phyloP scores from a whole-genome alignment of 2,888 invertebrate genomes.

The Phragmatobia fuliginosa region DNA sequence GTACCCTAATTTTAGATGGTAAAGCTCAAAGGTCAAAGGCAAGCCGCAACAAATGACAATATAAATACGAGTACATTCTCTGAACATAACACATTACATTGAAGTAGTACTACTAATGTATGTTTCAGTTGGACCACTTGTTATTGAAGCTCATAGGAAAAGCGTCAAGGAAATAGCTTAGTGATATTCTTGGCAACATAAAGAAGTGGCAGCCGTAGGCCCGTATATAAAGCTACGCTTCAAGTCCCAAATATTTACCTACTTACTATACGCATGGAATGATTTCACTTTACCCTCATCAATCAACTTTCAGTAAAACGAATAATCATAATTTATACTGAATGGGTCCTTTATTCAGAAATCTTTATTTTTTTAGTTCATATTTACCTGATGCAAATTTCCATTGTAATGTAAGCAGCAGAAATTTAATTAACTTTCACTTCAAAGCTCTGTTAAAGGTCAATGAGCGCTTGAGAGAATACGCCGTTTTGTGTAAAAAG shows the following conservation, averaged over 20 bases:
- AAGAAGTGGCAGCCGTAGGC: slow-evolving; percentile 24
- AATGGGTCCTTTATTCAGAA: slow-evolving; percentile 30
- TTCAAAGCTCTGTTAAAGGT: slow-evolving; percentile 75
- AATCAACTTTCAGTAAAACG: slow-evolving; percentile 44
- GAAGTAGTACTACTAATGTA: slow-evolving; percentile 15
- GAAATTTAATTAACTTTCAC: slow-evolving; percentile 81
- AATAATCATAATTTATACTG: slow-evolving; percentile 48
- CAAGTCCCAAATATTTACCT: slow-evolving; percentile 36
- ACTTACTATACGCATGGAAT: slow-evolving; percentile 39
- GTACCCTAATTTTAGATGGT: neutral
- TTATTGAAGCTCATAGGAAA: slow-evolving; percentile 8
- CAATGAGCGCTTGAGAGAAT: slow-evolving; percentile 70
- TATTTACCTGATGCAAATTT: slow-evolving; percentile 70
- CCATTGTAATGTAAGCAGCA: slow-evolving; percentile 76
- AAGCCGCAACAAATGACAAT: neutral
- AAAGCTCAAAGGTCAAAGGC: slow-evolving; percentile 3
- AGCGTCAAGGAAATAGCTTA: slow-evolving; percentile 11
- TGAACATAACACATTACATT: slow-evolving; percentile 4
- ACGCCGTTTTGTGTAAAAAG: slow-evolving; percentile 73
- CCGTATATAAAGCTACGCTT: slow-evolving; percentile 22
- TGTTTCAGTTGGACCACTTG: slow-evolving; percentile 14
- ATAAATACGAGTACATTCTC: slow-evolving; percentile 3
- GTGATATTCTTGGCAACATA: slow-evolving; percentile 13
- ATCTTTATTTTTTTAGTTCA: slow-evolving; percentile 53
- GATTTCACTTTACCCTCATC: slow-evolving; percentile 48